A percentile compares a stretch with the other conserved stretches of the same genome.
Conservation (phyloP, 2,888 invertebrate genomes). For the Hoplodrina blanda region DNA sequence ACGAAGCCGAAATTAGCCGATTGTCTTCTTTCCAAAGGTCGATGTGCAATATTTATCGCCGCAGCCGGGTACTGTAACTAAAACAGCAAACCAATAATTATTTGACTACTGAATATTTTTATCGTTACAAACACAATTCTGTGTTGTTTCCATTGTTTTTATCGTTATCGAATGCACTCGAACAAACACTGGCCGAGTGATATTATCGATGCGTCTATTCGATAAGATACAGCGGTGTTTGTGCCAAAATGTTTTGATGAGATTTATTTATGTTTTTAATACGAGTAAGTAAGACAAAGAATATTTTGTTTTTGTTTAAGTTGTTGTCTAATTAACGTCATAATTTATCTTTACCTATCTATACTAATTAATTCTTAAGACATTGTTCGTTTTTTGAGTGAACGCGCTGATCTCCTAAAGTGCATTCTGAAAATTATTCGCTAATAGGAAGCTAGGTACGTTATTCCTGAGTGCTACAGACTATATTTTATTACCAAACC, state of each 20-base stretch:
- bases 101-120: constrained; percentile 29
- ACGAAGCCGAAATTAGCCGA: no score
- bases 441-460: no score
- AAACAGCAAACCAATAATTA: constrained; percentile 1
- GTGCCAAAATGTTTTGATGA: constrained; percentile 34
- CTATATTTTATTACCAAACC: no score
- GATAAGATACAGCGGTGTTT: constrained; percentile 44
- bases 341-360: neutral
- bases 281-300: constrained; percentile 9
- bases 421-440: no score
- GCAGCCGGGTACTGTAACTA: neutral
- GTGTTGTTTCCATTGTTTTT: constrained; percentile 36
- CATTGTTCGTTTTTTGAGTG: no score
- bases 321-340: constrained; percentile 11
- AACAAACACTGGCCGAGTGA: constrained; percentile 44
- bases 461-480: no score
- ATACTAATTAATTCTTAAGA: no score
- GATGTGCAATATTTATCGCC: no score
- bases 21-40: no score
- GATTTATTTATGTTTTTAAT: constrained; percentile 34
- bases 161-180: constrained; percentile 61
- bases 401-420: no score
- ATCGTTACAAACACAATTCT: constrained; percentile 30
- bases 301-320: neutral
- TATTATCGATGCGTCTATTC: constrained; percentile 38